phyloP scores from a whole-genome alignment of 2,113 vertebrate species.

The Etheostoma spectabile region DNA sequence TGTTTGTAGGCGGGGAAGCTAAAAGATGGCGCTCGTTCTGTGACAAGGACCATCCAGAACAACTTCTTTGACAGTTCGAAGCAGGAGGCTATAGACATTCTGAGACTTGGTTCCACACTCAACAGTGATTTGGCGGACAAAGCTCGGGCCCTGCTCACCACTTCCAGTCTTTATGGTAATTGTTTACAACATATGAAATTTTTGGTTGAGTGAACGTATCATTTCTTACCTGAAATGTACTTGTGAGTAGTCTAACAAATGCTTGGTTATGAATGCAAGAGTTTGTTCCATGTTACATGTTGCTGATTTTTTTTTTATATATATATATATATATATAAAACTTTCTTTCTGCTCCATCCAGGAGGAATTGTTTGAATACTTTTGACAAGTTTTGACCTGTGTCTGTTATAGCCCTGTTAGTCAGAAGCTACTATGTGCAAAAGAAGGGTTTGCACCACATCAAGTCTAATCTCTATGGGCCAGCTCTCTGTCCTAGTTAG shows the following conservation, averaged over 20 bases:
- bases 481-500: slow-evolving; percentile 45
- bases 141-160: slow-evolving; percentile 97
- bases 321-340: no score
- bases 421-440: slow-evolving; percentile 1
- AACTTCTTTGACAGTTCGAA: slow-evolving; percentile 99
- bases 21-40: slow-evolving; percentile 98
- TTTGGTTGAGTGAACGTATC: background rate
- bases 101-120: slow-evolving; percentile 96
- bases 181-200: background rate
- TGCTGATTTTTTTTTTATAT: background rate
- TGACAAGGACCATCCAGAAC: slow-evolving; percentile 99
- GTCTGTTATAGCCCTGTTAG: slow-evolving; percentile 2
- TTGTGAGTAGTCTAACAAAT: background rate
- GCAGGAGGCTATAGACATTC: slow-evolving; percentile 98
- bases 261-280: background rate
- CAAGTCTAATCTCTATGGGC: slow-evolving; percentile 58
- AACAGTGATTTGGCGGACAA: slow-evolving; percentile 99
- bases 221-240: background rate
- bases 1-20: slow-evolving; percentile 93
- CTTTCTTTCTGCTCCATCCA: background rate
- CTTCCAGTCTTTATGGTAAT: slow-evolving; percentile 95
- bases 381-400: background rate
- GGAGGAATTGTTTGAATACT: slow-evolving; percentile 2
- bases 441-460: slow-evolving; percentile 10
- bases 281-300: background rate